Base-by-base conservation (phyloP, 2,888 invertebrate genomes). In the Sceliomorpha sp. region DNA sequence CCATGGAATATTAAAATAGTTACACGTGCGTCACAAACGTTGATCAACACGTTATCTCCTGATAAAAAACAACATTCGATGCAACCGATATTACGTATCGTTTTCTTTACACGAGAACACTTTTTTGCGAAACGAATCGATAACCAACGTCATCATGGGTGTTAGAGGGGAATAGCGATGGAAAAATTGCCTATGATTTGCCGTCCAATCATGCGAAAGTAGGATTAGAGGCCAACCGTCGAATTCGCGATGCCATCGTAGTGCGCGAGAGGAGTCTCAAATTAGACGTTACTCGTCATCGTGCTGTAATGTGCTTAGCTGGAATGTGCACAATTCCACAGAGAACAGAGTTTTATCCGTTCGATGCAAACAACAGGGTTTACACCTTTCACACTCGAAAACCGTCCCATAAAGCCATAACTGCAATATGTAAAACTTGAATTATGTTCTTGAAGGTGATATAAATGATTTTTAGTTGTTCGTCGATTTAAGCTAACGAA, bases 171-270 rank as follows among this genome's bases (percentile, higher is more conserved):
- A 5, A 20, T 9, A 20, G 15, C 20, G 17, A 50, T 37, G 17
- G 9, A 56, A 56, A 56, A 32, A 31, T 48, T 40, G 3, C 15
- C 56, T 59, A 42, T 42, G 48, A 59, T 50, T 59, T 50, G 36
- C 15, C 63, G 17, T 42, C 34, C 47, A 40, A 47, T 63, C 39
- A 12, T 34, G 10, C 10, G 63, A 56, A 56, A 64, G 32, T 44
- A 34, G 40, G 47, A 50, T 58, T 66, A 66, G 51, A 51, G 66
- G 58, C 50, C 58, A 50, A 39, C 20, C 27, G 20, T 51, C 60
- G 44, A 60, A 51, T 51, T 60, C 37, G 36, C 50, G 29, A 36
- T 13, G 44, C 17, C 12, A 17, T 44, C 26, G 27, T 32, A 12
- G 12, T 13, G 32, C 20, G 20, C 24, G 13, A 17, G 34, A 56